Evolutionary conservation across 2,113 vertebrate genomes (phyloP).

Genomic region (Dicrurus megarhynchus): DNA sequence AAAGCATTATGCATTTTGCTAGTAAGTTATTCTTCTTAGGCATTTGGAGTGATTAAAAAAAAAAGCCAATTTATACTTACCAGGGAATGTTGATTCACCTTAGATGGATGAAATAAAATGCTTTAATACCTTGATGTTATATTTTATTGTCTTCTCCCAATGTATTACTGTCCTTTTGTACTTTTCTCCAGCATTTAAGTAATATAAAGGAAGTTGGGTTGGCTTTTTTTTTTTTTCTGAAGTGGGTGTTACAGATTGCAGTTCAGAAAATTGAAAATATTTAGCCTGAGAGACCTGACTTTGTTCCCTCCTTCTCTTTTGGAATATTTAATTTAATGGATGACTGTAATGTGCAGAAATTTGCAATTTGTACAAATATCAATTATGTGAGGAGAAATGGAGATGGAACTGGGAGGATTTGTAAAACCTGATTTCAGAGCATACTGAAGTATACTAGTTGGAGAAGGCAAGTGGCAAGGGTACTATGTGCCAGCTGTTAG

Average conservation of each 20-base stretch:
- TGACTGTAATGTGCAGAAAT: not conserved
- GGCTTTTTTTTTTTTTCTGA: not conserved
- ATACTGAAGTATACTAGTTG: not conserved
- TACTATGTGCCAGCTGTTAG: not conserved
- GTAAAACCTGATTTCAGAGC: not conserved
- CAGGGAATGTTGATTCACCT: not conserved
- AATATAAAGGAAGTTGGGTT: not conserved
- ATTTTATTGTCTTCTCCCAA: not conserved
- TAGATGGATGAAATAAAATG: not conserved
- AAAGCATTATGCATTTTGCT: not conserved
- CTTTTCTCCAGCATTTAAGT: not conserved
- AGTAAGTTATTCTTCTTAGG: not conserved
- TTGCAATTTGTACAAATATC: not conserved
- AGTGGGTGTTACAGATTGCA: not conserved
- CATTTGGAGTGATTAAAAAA: not conserved
- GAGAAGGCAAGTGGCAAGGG: not conserved
- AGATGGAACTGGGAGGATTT: not conserved
- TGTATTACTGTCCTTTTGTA: not conserved
- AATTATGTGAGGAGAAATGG: not conserved
- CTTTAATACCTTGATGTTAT: not conserved
- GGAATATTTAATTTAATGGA: not conserved
- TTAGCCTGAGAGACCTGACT: not conserved
- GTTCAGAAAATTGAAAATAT: not conserved
- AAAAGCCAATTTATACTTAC: not conserved
- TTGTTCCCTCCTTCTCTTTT: not conserved